phyloP scores from a whole-genome alignment of 2,888 invertebrate genomes.

The Blastobasis adustella region DNA sequence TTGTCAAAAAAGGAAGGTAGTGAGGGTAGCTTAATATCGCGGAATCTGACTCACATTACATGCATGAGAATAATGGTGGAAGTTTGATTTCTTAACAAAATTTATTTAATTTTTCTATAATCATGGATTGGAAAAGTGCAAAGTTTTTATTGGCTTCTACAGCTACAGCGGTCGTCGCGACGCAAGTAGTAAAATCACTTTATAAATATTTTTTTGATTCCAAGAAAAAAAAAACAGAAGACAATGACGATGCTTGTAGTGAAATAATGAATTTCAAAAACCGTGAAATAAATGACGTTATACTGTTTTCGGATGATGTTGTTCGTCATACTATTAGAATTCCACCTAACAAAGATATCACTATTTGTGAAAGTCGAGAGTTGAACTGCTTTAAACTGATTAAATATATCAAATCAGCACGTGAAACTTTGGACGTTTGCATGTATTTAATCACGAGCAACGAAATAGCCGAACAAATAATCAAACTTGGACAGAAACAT shows the following conservation, averaged over 20 bases:
- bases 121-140: conserved; percentile 64
- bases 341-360: conserved; percentile 50
- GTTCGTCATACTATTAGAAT: conserved; percentile 51
- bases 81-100: conserved; percentile 22
- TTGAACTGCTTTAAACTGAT: conserved; percentile 63
- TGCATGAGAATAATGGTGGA: conserved; percentile 62
- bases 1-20: no score
- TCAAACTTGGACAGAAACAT: conserved; percentile 62
- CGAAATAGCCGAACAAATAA: conserved; percentile 64
- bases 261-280: conserved; percentile 45
- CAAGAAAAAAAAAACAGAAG: conserved; percentile 26
- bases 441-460: conserved; percentile 68
- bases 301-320: conserved; percentile 62
- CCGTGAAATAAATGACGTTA: conserved; percentile 66
- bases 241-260: conserved; percentile 38
- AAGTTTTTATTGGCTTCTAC: conserved; percentile 58
- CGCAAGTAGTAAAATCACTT: conserved; percentile 55
- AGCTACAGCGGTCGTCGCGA: conserved; percentile 53
- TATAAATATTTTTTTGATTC: conserved; percentile 47
- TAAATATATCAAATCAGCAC: conserved; percentile 63
- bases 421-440: conserved; percentile 65
- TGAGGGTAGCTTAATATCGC: no score
- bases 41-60: conserved; percentile 9
- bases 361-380: conserved; percentile 60
- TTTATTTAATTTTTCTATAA: conserved; percentile 21